Conservation (phyloP, 2,797 vertebrate genomes). For the Gallirallus australis region DNA sequence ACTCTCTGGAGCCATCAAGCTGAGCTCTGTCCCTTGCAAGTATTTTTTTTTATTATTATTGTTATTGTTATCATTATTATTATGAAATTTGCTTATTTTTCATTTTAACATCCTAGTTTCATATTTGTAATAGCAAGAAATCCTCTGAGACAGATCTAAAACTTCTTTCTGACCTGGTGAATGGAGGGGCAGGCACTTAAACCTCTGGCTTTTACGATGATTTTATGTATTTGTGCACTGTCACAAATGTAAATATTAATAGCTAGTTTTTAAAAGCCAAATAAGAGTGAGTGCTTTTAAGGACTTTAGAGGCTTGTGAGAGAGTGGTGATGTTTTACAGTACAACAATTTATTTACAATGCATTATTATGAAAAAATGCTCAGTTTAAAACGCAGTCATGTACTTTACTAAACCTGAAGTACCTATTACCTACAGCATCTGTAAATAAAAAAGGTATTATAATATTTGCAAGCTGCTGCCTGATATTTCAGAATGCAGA, state of each 20-base stretch:
- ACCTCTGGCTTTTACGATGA: conserved; percentile 76
- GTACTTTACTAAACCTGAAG: conserved; percentile 56
- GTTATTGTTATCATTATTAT: background rate
- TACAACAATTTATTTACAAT: conserved; percentile 65
- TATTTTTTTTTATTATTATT: conserved; percentile 73
- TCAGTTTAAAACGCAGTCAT: conserved; percentile 67
- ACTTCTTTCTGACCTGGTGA: conserved; percentile 73
- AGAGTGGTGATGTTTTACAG: conserved; percentile 49
- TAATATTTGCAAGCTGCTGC: conserved; percentile 18
- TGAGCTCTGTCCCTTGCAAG: conserved; percentile 82
- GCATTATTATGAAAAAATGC: conserved; percentile 69
- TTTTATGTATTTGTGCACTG: conserved; percentile 76
- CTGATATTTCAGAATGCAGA: conserved; percentile 16
- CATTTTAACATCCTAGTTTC: conserved; percentile 74
- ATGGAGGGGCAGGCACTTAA: conserved; percentile 61
- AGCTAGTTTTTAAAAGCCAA: conserved; percentile 77
- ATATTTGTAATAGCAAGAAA: conserved; percentile 80
- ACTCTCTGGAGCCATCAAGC: conserved; percentile 85
- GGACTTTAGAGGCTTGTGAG: conserved; percentile 72
- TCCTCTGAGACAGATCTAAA: conserved; percentile 72
- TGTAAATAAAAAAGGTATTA: conserved; percentile 51
- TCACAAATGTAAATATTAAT: conserved; percentile 75
- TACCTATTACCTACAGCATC: conserved; percentile 51
- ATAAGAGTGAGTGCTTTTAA: conserved; percentile 80
- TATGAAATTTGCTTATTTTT: conserved; percentile 79